Evolutionary conservation across 2,113 vertebrate genomes (phyloP).

Genomic region (Aix galericulata): DNA sequence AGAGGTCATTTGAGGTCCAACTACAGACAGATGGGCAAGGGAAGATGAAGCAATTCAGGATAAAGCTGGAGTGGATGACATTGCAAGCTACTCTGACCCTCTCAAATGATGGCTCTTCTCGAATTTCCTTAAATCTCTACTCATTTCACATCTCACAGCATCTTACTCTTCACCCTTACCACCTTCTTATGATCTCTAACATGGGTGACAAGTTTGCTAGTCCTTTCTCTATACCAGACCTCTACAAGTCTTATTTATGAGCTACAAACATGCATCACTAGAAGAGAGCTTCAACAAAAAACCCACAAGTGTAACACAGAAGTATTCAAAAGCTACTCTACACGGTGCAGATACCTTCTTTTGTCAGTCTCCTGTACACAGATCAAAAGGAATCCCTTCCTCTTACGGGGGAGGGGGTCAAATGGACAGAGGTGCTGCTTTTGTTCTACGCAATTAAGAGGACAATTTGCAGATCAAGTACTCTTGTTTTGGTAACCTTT

Average conservation of each 20-base stretch:
- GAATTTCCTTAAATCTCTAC: neutral
- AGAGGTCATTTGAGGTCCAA: neutral
- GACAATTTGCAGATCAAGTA: neutral
- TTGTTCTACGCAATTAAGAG: neutral
- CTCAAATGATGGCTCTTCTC: neutral
- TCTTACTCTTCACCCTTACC: neutral
- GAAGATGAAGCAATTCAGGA: neutral
- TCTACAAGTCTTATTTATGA: neutral
- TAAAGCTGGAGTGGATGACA: neutral
- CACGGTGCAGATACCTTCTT: neutral
- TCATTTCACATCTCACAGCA: neutral
- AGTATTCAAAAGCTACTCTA: neutral
- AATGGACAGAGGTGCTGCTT: neutral
- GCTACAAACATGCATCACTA: neutral
- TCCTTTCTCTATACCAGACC: neutral
- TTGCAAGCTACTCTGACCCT: neutral
- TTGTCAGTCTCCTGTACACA: neutral
- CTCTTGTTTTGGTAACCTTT: neutral
- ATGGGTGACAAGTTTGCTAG: neutral
- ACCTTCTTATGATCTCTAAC: neutral
- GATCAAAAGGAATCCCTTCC: neutral
- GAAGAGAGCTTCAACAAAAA: neutral
- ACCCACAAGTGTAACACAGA: neutral
- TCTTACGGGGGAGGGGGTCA: neutral
- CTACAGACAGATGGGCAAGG: neutral